These are phyloP conservation scores for Carettochelys insculpta DNA, from an alignment of 2,113 vertebrate species.

Conservation along the genomic window DNA sequence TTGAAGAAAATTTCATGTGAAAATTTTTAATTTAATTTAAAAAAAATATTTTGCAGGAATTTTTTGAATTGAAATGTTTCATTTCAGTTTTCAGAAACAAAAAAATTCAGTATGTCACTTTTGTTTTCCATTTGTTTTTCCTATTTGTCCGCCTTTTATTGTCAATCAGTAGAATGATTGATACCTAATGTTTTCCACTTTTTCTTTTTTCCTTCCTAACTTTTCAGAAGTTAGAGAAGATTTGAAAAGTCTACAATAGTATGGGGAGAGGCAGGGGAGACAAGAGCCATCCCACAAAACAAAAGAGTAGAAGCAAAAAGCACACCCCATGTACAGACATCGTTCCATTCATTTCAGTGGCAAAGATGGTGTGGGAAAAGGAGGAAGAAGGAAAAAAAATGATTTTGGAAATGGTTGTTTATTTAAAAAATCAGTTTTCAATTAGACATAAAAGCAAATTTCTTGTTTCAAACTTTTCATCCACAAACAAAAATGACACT, in stretches of 20 bases:
- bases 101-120: neutral
- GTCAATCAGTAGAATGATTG: neutral
- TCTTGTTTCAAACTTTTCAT: neutral
- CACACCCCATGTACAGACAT: slow-evolving; percentile 10
- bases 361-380: neutral
- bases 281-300: neutral
- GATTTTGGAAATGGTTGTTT: neutral
- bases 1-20: neutral
- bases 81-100: neutral
- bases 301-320: slow-evolving; percentile 2
- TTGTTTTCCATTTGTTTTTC: neutral
- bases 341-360: slow-evolving; percentile 3
- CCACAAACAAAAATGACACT: neutral
- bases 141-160: neutral
- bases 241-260: neutral
- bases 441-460: neutral
- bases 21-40: neutral
- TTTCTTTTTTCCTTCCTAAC: neutral
- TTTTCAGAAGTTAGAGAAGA: neutral
- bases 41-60: neutral
- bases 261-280: neutral
- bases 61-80: neutral
- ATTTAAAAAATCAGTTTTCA: slow-evolving; percentile 32
- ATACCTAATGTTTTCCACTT: neutral
- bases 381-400: neutral